Conservation (phyloP, 2,797 vertebrate species). For the Sebastes oblongus region DNA sequence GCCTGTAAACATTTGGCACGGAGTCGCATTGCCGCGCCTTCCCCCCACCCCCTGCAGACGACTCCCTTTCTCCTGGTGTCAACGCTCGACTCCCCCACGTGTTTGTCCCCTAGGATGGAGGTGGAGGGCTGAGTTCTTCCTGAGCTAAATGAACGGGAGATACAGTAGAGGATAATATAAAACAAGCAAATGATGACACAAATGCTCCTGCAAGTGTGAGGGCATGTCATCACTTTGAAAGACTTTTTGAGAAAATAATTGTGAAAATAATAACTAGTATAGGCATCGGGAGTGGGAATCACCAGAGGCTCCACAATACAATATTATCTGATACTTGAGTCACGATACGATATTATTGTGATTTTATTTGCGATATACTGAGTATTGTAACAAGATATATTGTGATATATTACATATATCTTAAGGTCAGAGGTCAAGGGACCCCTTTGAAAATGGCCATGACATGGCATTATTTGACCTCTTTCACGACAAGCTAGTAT, state of each 20-base stretch:
- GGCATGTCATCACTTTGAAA: neutral
- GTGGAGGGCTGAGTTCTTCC: constrained; percentile 17
- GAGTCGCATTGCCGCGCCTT: constrained; percentile 60
- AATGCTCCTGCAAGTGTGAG: neutral
- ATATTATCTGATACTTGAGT: no score
- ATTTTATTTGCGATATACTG: no score
- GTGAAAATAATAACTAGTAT: neutral
- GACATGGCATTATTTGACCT: no score
- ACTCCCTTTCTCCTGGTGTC: constrained; percentile 52
- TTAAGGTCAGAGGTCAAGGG: rapidly evolving
- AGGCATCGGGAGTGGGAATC: no score
- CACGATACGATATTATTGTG: no score
- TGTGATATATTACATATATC: no score
- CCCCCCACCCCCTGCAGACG: constrained; percentile 24
- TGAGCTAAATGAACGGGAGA: neutral
- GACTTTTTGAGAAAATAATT: neutral
- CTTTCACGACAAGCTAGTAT: rapidly evolving
- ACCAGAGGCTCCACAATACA: no score
- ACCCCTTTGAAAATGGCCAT: no score
- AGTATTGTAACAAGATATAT: rapidly evolving
- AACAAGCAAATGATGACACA: neutral
- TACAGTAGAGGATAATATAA: neutral
- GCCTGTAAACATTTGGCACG: constrained; percentile 80
- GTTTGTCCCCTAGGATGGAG: constrained; percentile 38
- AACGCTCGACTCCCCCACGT: constrained; percentile 41